Evolutionary conservation across 2,888 invertebrate species (phyloP), one percentile per base, ranked within the genome.

Genomic region (Hymenopus coronatus): DNA sequence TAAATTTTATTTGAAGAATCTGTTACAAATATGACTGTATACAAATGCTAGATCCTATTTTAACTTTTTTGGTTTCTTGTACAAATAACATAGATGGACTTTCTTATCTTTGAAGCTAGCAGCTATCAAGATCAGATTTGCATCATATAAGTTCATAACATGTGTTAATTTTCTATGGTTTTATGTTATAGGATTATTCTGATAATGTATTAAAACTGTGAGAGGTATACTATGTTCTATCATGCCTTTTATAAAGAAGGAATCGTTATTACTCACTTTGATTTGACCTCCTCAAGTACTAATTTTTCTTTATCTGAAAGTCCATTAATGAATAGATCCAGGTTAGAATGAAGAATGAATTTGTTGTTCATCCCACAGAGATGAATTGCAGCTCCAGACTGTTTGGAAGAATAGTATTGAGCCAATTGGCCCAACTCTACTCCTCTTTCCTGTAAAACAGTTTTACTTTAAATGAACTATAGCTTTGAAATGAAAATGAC

Each of bases 351-450:
- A 40, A 97, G 93, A 91, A 97, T 94, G 9, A 94, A 92, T 88
- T 93, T 93, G 92, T 95, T 96, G 92, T 96, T 96, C 94, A 98
- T 97, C 88, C 98, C 98, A 91, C 97, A 95, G 33, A 98, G 93
- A 54, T 89, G 82, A 28, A 83, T 89, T 40, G 40, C 88, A 20
- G 85, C 82, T n/a, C 88, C 86, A 12, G 83, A 4, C 92, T 96
- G 96, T 0, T 97, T 97, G 90, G 95, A 94, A 54, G 96, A 94
- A 92, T 95, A 94, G 94, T 96, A 95, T 89, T 96, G 94, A 15
- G 97, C 97, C 82, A 97, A 93, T 92, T 96, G 96, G 6, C 96
- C 97, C 33, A 97, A 92, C 93, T 70, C 54, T 4, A 70, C 25
- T 6, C 54, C 54, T 20, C 25, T 70, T 25, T 70, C 54, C 54